These are phyloP conservation scores for Lophotriccus pileatus DNA, from an alignment of 2,797 vertebrate genomes.

Conservation along the genomic window DNA sequence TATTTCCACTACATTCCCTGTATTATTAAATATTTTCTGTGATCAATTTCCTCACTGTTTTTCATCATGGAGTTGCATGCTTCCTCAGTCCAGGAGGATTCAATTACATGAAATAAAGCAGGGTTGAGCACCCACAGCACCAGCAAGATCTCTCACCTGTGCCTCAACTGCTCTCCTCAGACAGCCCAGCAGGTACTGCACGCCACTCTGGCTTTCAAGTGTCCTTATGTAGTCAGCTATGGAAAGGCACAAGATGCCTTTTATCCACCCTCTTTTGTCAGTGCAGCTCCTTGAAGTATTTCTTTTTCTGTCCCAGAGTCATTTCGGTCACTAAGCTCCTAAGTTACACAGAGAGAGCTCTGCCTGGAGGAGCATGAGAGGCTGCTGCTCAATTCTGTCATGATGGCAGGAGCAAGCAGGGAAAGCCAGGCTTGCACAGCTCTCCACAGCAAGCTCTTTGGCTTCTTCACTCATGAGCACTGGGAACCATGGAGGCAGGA, in stretches of 20 bases:
- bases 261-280: slow-evolving; percentile 25
- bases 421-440: not conserved
- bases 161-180: not conserved
- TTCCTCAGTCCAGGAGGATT: not conserved
- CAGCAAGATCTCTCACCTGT: not conserved
- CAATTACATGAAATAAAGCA: not conserved
- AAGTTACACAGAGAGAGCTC: not conserved
- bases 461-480: not conserved
- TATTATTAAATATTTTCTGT: not conserved
- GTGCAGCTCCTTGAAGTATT: not conserved
- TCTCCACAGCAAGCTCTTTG: not conserved
- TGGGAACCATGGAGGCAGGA: fast-evolving
- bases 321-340: not conserved
- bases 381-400: slow-evolving; percentile 8
- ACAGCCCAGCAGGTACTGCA: not conserved
- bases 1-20: not conserved
- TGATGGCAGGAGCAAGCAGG: fast-evolving
- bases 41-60: not conserved
- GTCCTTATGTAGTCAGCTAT: not conserved
- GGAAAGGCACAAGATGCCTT: not conserved
- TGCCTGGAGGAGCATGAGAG: not conserved
- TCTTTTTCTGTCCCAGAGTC: slow-evolving; percentile 14
- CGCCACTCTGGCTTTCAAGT: not conserved
- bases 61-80: not conserved
- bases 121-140: not conserved